phyloP scores from a whole-genome alignment of 2,113 vertebrate genomes.

The Cephalophus harveyi region DNA sequence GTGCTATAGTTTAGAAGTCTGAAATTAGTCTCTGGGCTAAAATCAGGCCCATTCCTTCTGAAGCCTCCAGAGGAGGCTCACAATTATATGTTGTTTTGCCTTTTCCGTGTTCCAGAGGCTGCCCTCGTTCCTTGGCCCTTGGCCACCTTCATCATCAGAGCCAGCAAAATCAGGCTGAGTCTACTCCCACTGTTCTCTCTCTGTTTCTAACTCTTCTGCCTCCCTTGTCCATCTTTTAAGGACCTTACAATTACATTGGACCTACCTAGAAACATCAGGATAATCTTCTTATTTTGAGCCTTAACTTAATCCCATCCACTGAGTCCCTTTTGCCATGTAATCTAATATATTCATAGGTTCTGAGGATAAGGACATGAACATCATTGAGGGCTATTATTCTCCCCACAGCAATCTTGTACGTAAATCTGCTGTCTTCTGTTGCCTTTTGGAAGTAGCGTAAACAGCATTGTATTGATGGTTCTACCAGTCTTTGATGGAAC shows the following conservation, averaged over 20 bases:
- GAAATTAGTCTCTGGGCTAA: background rate
- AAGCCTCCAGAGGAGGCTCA: background rate
- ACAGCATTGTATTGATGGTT: background rate
- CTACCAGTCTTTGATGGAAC: background rate
- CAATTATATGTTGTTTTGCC: background rate
- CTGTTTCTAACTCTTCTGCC: background rate
- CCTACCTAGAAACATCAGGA: background rate
- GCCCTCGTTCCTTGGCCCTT: background rate
- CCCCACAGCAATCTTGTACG: background rate
- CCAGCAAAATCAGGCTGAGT: background rate
- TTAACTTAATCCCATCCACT: background rate
- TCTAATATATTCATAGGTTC: background rate
- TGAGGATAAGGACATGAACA: background rate
- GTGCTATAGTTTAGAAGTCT: background rate
- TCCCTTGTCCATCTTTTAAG: background rate
- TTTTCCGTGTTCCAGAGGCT: background rate
- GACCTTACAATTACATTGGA: background rate
- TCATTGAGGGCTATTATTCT: background rate
- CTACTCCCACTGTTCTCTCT: background rate
- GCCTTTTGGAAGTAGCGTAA: background rate
- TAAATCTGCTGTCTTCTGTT: background rate
- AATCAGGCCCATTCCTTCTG: background rate
- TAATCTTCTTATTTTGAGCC: background rate
- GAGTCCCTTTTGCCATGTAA: background rate
- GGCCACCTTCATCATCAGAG: background rate